A percentile compares a stretch with the other conserved stretches of the same genome.
These are phyloP conservation scores for Phyllostomus discolor DNA, from an alignment of 2,113 vertebrate species.

Conservation along the genomic window DNA sequence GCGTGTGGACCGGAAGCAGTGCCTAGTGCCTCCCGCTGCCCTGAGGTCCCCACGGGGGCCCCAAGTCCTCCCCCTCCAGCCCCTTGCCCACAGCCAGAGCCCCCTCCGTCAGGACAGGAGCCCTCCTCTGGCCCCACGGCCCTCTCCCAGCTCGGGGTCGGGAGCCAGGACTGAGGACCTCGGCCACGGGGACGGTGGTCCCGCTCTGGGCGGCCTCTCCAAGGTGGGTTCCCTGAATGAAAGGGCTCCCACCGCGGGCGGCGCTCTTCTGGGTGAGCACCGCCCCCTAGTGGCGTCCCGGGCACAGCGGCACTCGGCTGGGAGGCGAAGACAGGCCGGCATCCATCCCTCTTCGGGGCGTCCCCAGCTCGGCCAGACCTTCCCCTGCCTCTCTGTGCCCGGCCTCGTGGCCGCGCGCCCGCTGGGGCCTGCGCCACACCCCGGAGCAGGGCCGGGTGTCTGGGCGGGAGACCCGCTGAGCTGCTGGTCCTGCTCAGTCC, in stretches of 20 bases:
- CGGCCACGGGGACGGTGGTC: fast-evolving
- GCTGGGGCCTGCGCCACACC: neutral
- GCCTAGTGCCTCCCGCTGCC: neutral
- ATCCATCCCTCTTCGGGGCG: neutral
- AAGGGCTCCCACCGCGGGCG: neutral
- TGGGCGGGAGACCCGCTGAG: neutral
- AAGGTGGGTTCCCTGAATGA: fast-evolving
- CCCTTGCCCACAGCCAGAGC: too few relatives aligned
- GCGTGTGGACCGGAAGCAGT: neutral
- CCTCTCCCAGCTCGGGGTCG: neutral
- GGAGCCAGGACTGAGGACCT: neutral
- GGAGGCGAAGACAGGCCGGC: fast-evolving
- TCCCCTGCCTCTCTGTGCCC: neutral
- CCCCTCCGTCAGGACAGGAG: neutral
- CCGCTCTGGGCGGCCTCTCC: neutral
- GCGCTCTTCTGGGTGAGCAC: neutral
- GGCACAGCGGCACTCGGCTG: fast-evolving
- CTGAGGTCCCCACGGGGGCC: neutral
- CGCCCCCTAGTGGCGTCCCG: neutral
- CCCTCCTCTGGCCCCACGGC: neutral
- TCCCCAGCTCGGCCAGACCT: neutral
- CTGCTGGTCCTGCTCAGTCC: neutral
- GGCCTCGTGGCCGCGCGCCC: neutral
- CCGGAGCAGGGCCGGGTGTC: neutral
- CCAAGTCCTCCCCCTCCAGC: neutral